These are phyloP conservation scores for Onychomys leucogaster DNA, from an alignment of 2,797 vertebrate species.

Conservation along the genomic window DNA sequence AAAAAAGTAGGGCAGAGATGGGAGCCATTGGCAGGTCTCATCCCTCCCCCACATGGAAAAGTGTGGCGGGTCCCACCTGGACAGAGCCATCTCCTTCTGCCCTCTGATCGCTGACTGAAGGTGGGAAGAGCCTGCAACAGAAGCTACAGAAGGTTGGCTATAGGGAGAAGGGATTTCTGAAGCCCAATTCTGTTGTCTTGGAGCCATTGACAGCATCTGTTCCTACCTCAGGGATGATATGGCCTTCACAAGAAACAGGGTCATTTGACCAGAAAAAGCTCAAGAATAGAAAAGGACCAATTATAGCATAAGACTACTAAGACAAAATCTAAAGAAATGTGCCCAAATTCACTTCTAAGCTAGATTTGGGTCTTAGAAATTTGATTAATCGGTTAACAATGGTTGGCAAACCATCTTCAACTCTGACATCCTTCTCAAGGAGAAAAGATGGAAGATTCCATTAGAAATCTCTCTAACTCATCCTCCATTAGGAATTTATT, in stretches of 20 bases:
- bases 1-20: constrained; percentile 9
- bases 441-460: not conserved
- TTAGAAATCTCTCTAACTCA: not conserved
- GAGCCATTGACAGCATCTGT: not conserved
- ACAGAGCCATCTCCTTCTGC: not conserved
- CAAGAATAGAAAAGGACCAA: not conserved
- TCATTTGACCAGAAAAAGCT: not conserved
- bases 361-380: not conserved
- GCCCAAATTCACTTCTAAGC: not conserved
- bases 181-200: not conserved
- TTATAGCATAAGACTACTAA: not conserved
- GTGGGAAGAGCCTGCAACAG: not conserved
- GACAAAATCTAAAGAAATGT: not conserved
- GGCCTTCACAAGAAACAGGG: not conserved
- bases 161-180: not conserved
- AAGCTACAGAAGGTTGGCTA: not conserved
- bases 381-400: not conserved
- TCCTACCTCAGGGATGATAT: not conserved
- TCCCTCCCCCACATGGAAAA: not conserved
- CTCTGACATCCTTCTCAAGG: not conserved
- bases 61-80: not conserved
- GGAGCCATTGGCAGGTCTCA: too few species aligned
- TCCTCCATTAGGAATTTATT: not conserved
- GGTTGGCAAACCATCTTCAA: not conserved
- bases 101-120: not conserved